These are phyloP conservation scores for Colostygia pectinataria DNA, from an alignment of 2,888 invertebrate genomes.

Conservation along the genomic window DNA sequence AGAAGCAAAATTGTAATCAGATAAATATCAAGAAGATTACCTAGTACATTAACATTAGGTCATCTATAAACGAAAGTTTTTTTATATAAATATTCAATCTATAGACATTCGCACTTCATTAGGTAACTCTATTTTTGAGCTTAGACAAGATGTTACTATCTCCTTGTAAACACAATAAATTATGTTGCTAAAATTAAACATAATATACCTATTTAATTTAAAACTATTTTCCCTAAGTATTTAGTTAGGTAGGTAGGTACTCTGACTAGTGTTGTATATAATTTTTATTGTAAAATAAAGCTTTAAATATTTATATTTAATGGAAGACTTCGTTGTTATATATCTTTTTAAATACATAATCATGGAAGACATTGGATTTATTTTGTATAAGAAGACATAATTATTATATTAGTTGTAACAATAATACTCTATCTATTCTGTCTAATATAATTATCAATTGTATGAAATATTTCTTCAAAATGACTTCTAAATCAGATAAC, in stretches of 20 bases:
- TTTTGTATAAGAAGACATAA: slow-evolving; percentile 29
- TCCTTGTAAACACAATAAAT: no score
- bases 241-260: slow-evolving; percentile 29
- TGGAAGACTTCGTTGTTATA: slow-evolving; percentile 80
- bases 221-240: no score
- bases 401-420: slow-evolving; percentile 5
- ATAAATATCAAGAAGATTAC: no score
- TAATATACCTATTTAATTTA: no score
- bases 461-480: slow-evolving; percentile 16
- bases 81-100: no score
- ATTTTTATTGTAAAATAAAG: slow-evolving; percentile 27
- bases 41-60: no score
- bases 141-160: no score
- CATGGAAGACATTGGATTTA: slow-evolving; percentile 66
- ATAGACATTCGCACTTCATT: no score
- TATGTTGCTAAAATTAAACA: no score
- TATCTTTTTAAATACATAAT: slow-evolving; percentile 40
- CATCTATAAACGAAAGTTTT: no score
- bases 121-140: no score
- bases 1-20: no score
- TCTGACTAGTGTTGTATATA: slow-evolving; percentile 20
- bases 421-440: slow-evolving; percentile 22
- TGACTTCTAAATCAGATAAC: slow-evolving; percentile 27
- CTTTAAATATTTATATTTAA: slow-evolving; percentile 35
- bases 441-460: slow-evolving; percentile 5